A percentile compares a stretch with the other conserved stretches of the same genome.
Conservation (phyloP, 2,888 invertebrate genomes). For the Molorchus minor region DNA sequence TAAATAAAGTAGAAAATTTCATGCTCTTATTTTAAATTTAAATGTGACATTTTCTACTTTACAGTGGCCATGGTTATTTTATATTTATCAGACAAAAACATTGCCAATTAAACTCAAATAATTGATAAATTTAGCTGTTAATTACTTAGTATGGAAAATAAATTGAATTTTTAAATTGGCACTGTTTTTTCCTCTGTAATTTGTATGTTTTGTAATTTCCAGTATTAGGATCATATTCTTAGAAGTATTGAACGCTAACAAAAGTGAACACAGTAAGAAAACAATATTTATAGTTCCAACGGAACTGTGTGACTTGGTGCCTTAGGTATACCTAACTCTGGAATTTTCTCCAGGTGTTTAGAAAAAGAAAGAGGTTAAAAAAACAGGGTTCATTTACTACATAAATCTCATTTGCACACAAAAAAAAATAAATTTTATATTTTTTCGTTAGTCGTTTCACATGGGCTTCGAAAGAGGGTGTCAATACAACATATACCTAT, state of each 20-base stretch:
- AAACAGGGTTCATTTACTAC: conserved; percentile 43
- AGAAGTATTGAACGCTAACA: conserved; percentile 44
- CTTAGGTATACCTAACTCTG: conserved; percentile 46
- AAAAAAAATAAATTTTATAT: conserved; percentile 15
- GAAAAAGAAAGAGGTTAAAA: conserved; percentile 39
- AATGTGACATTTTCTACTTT: neutral
- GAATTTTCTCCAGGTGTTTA: conserved; percentile 44
- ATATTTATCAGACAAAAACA: conserved; percentile 5
- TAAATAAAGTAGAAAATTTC: neutral
- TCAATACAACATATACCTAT: no score
- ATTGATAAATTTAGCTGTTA: neutral
- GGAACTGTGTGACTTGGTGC: conserved; percentile 54
- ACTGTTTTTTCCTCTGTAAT: conserved; percentile 27
- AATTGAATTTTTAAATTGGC: conserved; percentile 17
- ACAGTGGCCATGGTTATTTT: neutral
- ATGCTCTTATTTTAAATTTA: neutral
- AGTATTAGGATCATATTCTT: conserved; percentile 27
- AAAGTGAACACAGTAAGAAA: conserved; percentile 44
- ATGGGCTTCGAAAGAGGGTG: no score
- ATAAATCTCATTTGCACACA: conserved; percentile 13
- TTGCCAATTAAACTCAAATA: neutral
- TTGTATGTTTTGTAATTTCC: conserved; percentile 33
- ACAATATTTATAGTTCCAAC: conserved; percentile 53
- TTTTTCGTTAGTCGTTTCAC: no score
- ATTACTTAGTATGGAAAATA: neutral